Evolutionary conservation across 2,113 vertebrate genomes (phyloP).

Genomic region (Mustelus asterias): DNA sequence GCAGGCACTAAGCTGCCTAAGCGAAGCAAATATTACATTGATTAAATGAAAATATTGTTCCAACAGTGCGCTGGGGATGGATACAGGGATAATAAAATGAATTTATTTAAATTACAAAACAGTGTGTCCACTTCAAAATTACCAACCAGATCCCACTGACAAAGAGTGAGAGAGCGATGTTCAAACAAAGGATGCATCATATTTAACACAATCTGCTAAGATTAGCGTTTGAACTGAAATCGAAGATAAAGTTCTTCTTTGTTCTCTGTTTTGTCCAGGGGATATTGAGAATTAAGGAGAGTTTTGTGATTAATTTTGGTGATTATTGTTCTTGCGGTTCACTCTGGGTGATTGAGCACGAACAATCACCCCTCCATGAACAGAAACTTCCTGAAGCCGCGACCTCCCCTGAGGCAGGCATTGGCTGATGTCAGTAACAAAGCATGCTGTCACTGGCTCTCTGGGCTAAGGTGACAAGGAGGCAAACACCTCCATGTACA

Average conservation of each 20-base stretch:
- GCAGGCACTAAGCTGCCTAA: not conserved
- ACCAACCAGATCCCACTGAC: slow-evolving; percentile 7
- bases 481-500: not conserved
- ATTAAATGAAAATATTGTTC: not conserved
- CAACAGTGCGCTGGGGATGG: not conserved
- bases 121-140: not conserved
- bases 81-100: not conserved
- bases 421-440: not conserved
- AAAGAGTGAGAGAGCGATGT: not conserved
- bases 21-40: not conserved
- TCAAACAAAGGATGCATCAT: not conserved
- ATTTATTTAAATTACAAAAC: slow-evolving; percentile 13
- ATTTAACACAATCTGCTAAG: not conserved
- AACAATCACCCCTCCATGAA: not conserved
- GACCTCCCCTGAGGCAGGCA: not conserved
- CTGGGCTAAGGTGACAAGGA: not conserved
- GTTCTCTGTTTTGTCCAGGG: not conserved
- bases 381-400: not conserved
- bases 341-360: not conserved
- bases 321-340: not conserved
- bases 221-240: not conserved
- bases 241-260: not conserved
- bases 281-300: not conserved
- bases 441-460: not conserved
- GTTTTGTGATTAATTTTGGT: not conserved